These are phyloP conservation scores for Pheosia tremula DNA, from an alignment of 2,888 invertebrate genomes.

Conservation along the genomic window DNA sequence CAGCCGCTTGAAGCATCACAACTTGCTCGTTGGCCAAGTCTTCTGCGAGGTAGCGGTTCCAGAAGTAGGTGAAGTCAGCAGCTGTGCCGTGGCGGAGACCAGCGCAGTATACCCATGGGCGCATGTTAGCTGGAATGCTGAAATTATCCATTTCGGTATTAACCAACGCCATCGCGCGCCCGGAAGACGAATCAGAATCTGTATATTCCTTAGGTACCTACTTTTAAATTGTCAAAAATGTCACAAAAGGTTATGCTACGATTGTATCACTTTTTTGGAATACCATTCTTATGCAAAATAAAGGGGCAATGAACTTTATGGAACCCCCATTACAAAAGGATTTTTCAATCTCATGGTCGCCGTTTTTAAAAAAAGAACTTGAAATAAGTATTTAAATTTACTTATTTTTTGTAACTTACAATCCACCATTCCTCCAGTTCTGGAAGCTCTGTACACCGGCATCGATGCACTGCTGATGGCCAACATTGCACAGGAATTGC, in stretches of 20 bases:
- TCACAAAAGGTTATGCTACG: too few species aligned
- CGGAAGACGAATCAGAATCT: too few species aligned
- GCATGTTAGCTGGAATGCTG: slow-evolving; percentile 78
- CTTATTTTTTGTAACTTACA: slow-evolving; percentile 48
- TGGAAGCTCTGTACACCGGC: slow-evolving; percentile 66
- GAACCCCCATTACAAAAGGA: too few species aligned
- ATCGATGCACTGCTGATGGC: slow-evolving; percentile 65
- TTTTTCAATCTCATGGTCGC: too few species aligned
- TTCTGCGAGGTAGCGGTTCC: slow-evolving; percentile 84
- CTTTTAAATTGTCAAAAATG: too few species aligned
- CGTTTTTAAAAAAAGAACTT: too few species aligned
- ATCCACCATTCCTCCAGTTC: slow-evolving; percentile 59
- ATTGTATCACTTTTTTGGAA: too few species aligned
- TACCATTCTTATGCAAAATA: too few species aligned
- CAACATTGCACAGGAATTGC: slow-evolving; percentile 82
- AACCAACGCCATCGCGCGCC: too few species aligned
- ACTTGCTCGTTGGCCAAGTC: slow-evolving; percentile 88
- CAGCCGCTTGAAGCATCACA: slow-evolving; percentile 86
- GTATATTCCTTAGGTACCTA: too few species aligned
- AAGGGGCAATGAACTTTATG: too few species aligned
- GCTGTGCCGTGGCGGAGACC: slow-evolving; percentile 86
- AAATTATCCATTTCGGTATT: neutral
- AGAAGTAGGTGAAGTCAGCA: slow-evolving; percentile 87
- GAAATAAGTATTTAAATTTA: too few species aligned
- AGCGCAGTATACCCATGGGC: slow-evolving; percentile 89